Conservation (phyloP, 2,113 vertebrate genomes). For the Hyaena hyaena region DNA sequence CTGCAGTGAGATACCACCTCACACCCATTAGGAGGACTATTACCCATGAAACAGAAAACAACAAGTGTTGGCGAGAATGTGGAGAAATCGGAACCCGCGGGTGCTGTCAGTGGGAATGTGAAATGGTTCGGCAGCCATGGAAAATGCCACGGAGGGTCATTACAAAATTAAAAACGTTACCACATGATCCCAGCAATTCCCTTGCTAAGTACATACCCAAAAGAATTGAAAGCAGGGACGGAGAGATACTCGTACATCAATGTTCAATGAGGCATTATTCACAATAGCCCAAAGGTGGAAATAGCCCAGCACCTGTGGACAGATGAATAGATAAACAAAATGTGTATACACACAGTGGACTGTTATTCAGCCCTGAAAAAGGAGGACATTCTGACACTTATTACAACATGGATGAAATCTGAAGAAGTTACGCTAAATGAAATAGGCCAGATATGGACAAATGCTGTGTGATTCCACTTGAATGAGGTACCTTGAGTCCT, state of each 20-base stretch:
- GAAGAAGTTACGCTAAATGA: not conserved
- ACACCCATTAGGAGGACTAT: not conserved
- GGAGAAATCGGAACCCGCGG: not conserved
- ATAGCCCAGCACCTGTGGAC: not conserved
- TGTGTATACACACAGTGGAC: rapidly evolving
- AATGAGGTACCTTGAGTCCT: not conserved
- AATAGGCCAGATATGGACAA: not conserved
- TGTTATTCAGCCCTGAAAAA: not conserved
- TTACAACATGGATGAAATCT: not conserved
- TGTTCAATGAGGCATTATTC: not conserved
- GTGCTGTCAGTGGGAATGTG: not conserved
- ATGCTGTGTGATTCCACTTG: not conserved
- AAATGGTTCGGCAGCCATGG: not conserved
- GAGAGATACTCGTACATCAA: not conserved
- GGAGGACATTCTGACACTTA: not conserved
- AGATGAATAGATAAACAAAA: not conserved
- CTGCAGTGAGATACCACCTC: not conserved
- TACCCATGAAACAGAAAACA: not conserved
- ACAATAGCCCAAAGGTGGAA: not conserved
- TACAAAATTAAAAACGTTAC: not conserved
- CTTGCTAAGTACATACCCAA: not conserved
- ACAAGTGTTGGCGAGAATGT: not conserved
- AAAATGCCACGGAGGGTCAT: not conserved
- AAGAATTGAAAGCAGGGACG: not conserved
- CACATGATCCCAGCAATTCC: not conserved